Base-by-base conservation (phyloP, 1,140 invertebrate species). In the Drosophila sp. region DNA sequence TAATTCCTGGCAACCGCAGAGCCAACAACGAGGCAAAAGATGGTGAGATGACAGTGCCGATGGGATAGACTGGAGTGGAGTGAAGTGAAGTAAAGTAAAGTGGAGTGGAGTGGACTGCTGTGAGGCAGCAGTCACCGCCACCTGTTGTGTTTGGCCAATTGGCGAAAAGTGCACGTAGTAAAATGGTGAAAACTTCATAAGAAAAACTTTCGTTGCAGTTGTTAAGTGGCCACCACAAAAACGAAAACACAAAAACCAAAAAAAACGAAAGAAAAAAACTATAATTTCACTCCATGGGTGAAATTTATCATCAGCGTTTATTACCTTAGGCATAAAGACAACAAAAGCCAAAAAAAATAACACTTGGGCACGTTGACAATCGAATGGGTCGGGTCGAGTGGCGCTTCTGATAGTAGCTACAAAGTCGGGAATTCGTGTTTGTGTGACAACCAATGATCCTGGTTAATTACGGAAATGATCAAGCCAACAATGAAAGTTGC, bases 211-310 rank as follows among this genome's bases (percentile, higher is more conserved):
- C 82, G 50, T 56, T 76, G 63, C 68, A 66, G 23, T 71, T 65
- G 63, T 50, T 57, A 60, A 60, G 60, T 69, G 58, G 65, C 40
- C 41, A 50, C 70, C 58, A 35, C 70, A 57, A 50, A 64, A 78
- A 25, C 58, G 41, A 17, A 17, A 72, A 75, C 58, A 72, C 65
- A 76, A 66, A 72, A 23, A 40, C 33, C 61, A 70, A 77, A 40
- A 54, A 60, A 61, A 38, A 64, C 67, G 74, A 40, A 54, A 60
- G 58, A 38, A 54, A 64, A 61, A 65, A 70, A 62, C 69, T 64
- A 76, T 76, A 76, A 77, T 89, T 87, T 89, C 84, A 89, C 84
- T 80, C 70, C 67, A 72, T 69, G 65, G 60, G 76, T 79, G 73
- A 87, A 89, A 84, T 78, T 84, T 68, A 75, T 64, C 80, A 80